These are phyloP conservation scores for Pocillopora grandis DNA, from an alignment of 92 coral and sea anemone genomes.

Conservation along the genomic window DNA sequence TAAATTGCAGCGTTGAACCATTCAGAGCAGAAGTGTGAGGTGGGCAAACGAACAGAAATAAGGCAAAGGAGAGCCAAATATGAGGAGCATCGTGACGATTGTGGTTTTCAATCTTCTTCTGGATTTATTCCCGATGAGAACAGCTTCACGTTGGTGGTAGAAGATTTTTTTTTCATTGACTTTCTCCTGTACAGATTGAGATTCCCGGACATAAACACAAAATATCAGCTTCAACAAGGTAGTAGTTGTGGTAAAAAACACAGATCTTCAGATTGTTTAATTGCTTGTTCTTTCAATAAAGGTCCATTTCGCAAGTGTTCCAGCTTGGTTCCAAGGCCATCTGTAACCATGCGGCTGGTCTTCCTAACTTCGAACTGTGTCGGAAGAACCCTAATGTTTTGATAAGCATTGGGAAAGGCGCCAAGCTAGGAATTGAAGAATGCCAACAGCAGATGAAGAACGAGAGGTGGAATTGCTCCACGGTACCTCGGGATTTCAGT, in stretches of 20 bases:
- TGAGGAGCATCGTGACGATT: background rate
- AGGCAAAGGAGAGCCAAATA: background rate
- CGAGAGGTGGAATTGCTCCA: constrained; percentile 92
- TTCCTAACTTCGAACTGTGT: constrained; percentile 77
- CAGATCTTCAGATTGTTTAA: background rate
- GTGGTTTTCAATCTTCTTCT: constrained; percentile 1
- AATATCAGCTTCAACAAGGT: background rate
- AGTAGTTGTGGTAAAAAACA: background rate
- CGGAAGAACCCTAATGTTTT: constrained; percentile 90
- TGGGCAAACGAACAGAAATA: background rate
- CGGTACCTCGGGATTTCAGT: constrained; percentile 76
- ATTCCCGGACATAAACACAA: background rate
- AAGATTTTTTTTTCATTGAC: background rate
- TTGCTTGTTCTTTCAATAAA: constrained; percentile 14
- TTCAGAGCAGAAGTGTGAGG: background rate
- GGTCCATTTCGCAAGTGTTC: constrained; percentile 91
- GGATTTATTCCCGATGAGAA: background rate
- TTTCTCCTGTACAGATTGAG: background rate
- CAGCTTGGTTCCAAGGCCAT: constrained; percentile 88
- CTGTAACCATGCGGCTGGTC: constrained; percentile 77
- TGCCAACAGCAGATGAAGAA: constrained; percentile 80
- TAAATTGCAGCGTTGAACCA: constrained; percentile 4
- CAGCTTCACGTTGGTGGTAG: constrained; percentile 62
- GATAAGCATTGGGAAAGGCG: constrained; percentile 94
- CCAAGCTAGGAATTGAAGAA: constrained; percentile 81